Evolutionary conservation across 2,113 vertebrate genomes (phyloP).

Genomic region (Scatophagus argus): DNA sequence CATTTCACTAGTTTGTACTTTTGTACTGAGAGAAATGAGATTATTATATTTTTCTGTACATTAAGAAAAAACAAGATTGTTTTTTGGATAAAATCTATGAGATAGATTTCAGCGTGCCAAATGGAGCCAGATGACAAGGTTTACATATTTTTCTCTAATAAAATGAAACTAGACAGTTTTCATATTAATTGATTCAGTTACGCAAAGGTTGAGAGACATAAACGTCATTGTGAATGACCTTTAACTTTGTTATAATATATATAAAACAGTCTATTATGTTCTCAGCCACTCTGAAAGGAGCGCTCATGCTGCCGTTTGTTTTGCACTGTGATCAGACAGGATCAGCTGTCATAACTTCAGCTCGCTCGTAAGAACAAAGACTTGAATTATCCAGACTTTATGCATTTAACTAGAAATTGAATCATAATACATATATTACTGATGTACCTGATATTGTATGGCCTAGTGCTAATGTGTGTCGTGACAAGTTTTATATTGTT

Average conservation of each 20-base stretch:
- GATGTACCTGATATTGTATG: background rate
- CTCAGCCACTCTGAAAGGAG: slow-evolving; percentile 45
- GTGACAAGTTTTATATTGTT: background rate
- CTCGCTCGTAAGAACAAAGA: slow-evolving; percentile 6
- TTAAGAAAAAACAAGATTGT: background rate
- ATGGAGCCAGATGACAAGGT: slow-evolving; percentile 15
- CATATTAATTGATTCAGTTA: slow-evolving; percentile 37
- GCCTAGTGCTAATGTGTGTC: background rate
- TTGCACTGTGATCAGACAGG: slow-evolving; percentile 15
- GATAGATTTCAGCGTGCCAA: slow-evolving; percentile 6
- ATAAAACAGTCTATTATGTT: slow-evolving; percentile 60
- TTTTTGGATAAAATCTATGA: slow-evolving; percentile 23
- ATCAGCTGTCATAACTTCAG: slow-evolving; percentile 24
- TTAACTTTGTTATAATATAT: slow-evolving; percentile 59
- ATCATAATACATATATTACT: background rate
- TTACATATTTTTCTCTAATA: slow-evolving; percentile 44
- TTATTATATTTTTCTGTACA: slow-evolving; percentile 12
- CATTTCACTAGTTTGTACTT: too few relatives aligned
- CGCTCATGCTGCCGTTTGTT: slow-evolving; percentile 17
- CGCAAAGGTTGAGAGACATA: slow-evolving; percentile 50
- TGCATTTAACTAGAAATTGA: background rate
- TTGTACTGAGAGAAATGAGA: too few relatives aligned
- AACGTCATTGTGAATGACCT: slow-evolving; percentile 34
- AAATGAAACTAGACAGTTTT: slow-evolving; percentile 37
- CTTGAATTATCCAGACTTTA: slow-evolving; percentile 20